Base-by-base conservation (phyloP, 2,888 invertebrate genomes). In the Cryptophagus acutangulus region DNA sequence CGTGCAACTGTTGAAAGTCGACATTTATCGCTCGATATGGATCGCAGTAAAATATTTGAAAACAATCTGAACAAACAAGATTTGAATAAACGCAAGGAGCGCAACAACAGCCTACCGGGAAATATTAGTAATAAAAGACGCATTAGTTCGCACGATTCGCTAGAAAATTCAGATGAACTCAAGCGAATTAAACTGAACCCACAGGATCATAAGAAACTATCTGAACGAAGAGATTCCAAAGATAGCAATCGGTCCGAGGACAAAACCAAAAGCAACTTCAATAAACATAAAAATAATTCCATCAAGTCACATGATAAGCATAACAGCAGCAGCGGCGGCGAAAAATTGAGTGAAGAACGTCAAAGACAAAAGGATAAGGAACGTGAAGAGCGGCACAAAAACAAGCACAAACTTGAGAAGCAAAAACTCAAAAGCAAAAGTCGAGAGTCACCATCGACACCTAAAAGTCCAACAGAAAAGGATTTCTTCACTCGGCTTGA, bases 61-160 rank as follows among this genome's bases (percentile, higher is more conserved):
- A 62, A 52, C 41, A 13, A 34, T 33, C 38, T 39, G 24, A 49
- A 48, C 26, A 54, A 40, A 16, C 51, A 45, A 17, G 65, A 63
- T 54, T 53, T 57, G 4, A 60, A 51, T 34, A 77, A 78, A 63
- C 68, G 78, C 28, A 79, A 79, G 65, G 80, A 81, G 57, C 72
- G 79, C 30, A 71, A 77, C 40, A 80, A 76, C 63, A 78, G 77
- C 63, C 68, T 79, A 51, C 81, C 81, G 2, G 78, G 81, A 2
- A 75, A 75, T 43, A 75, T 83, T 17, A 78, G 82, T 1, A 72
- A 75, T 40, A 89, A 89, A 67, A 74, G 89, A 36, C 76, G 88
- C 43, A 77, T 86, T 59, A 87, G 87, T 48, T 84, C 84, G 1
- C 87, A 88, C 62, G 88, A 88, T 42, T 77, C 76, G 57, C 16